These are phyloP conservation scores for Stenopsyche tienmushanensis DNA, from an alignment of 1,140 invertebrate genomes.

Conservation along the genomic window DNA sequence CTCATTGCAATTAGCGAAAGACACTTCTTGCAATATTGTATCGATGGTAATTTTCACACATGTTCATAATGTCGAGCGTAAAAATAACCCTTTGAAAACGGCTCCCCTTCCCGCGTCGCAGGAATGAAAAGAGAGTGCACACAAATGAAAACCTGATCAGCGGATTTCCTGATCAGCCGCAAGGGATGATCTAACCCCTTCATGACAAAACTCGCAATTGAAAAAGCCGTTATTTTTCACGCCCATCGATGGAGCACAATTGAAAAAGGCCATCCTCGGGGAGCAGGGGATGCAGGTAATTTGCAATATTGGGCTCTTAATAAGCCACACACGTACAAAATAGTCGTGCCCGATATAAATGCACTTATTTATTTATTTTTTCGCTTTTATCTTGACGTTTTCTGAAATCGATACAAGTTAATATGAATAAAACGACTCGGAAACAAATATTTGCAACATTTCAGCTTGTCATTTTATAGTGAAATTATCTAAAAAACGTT, in stretches of 20 bases:
- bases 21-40: no score
- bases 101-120: background rate
- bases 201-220: background rate
- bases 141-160: background rate
- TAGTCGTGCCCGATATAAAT: no score
- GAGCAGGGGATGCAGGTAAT: background rate
- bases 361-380: background rate
- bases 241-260: background rate
- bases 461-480: no score
- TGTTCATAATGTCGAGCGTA: no score
- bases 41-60: no score
- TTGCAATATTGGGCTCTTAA: constrained; percentile 3
- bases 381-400: no score
- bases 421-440: no score
- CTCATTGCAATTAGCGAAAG: no score
- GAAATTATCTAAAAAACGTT: no score
- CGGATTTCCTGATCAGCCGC: background rate
- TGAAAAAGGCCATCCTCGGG: background rate
- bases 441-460: no score
- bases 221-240: background rate
- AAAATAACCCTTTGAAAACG: no score
- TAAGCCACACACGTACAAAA: background rate
- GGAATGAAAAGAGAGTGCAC: background rate
- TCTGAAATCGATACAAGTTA: no score
- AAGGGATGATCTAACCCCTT: constrained; percentile 6